Percentiles rank a stretch among this genome's conserved stretches.
Conservation (phyloP, 2,797 vertebrate genomes). For the Muraenolepis orangiensis region DNA sequence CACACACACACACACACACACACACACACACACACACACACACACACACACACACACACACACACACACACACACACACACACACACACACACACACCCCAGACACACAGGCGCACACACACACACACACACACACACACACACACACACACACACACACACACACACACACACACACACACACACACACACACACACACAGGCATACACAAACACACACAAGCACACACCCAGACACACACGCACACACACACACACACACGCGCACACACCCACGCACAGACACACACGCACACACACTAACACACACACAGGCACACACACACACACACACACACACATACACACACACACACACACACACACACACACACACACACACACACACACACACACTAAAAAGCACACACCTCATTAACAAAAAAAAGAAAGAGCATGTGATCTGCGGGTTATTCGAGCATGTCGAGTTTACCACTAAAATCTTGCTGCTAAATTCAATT, state of each 20-base stretch:
- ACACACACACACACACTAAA: constrained; percentile 18
- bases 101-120: constrained; percentile 22
- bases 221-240: constrained; percentile 18
- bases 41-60: constrained; percentile 26
- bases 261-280: constrained; percentile 23
- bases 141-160: constrained; percentile 18
- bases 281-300: constrained; percentile 29
- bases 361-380: constrained; percentile 17
- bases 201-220: constrained; percentile 28
- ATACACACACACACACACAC: neutral
- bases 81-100: constrained; percentile 27
- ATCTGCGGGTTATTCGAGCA: constrained; percentile 52
- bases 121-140: neutral
- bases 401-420: constrained; percentile 45
- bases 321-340: neutral
- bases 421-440: constrained; percentile 33
- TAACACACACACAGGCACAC: constrained; percentile 23
- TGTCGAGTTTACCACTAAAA: constrained; percentile 37
- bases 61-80: constrained; percentile 22
- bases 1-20: constrained; percentile 20
- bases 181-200: constrained; percentile 27
- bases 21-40: constrained; percentile 30
- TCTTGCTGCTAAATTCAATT: constrained; percentile 30
- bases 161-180: constrained; percentile 24
- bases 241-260: constrained; percentile 29